Evolutionary conservation across 2,888 invertebrate genomes (phyloP).

Genomic region (Eristalis intricaria): DNA sequence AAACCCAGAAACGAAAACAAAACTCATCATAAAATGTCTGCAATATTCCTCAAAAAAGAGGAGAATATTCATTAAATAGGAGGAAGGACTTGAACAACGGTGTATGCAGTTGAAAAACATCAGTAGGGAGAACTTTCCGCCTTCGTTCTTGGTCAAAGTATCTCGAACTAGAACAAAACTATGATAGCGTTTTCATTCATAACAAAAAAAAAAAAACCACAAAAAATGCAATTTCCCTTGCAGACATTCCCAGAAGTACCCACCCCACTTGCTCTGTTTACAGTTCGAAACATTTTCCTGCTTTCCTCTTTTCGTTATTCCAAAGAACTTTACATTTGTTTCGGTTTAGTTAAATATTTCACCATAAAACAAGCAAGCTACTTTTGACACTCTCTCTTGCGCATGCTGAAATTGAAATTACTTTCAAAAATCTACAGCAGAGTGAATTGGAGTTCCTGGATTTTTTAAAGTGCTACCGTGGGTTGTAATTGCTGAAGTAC

Average conservation of each 20-base stretch:
- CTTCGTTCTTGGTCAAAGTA: constrained; percentile 46
- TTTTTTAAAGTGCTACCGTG: neutral
- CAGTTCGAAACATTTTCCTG: constrained; percentile 28
- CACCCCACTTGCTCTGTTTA: constrained; percentile 36
- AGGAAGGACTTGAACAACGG: neutral
- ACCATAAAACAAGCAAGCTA: constrained; percentile 14
- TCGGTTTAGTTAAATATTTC: constrained; percentile 36
- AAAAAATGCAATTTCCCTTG: constrained; percentile 63
- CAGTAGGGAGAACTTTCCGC: neutral
- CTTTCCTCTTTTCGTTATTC: neutral
- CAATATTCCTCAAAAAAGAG: neutral
- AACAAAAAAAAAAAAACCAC: constrained; percentile 34
- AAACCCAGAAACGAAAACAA: neutral
- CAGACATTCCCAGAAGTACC: constrained; percentile 48
- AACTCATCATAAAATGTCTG: neutral
- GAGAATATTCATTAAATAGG: neutral
- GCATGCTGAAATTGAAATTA: neutral
- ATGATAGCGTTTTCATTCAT: constrained; percentile 39
- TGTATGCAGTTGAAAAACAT: neutral
- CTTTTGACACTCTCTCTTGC: constrained; percentile 1
- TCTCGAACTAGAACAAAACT: constrained; percentile 33
- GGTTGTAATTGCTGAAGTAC: neutral
- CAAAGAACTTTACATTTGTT: constrained; percentile 15
- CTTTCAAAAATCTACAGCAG: neutral
- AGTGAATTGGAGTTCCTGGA: neutral